Percentiles rank a stretch among this genome's conserved stretches.
Evolutionary conservation across 2,113 vertebrate genomes (phyloP).

Genomic region (Podarcis cretensis): DNA sequence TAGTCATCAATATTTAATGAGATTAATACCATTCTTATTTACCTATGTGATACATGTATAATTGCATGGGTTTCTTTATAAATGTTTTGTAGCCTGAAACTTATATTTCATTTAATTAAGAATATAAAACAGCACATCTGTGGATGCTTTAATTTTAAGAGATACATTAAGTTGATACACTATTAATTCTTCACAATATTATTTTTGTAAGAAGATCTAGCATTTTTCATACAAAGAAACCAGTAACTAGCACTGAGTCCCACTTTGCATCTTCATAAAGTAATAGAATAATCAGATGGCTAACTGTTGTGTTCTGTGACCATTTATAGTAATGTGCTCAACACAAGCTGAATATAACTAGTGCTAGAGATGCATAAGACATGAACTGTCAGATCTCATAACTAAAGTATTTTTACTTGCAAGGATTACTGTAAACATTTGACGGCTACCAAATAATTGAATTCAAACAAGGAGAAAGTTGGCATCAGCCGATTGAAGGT

Average conservation of each 20-base stretch:
- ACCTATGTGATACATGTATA: neutral
- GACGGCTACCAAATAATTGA: slow-evolving; percentile 43
- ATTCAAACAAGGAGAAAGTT: slow-evolving; percentile 58
- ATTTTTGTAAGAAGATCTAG: slow-evolving; percentile 50
- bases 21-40: neutral
- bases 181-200: neutral
- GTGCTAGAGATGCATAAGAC: slow-evolving; percentile 55
- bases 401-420: slow-evolving; percentile 57
- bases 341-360: slow-evolving; percentile 61
- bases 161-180: neutral
- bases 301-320: slow-evolving; percentile 57
- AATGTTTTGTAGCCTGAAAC: neutral
- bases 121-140: neutral
- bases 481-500: slow-evolving; percentile 19
- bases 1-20: neutral
- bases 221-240: neutral
- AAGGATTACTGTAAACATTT: slow-evolving; percentile 58
- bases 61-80: neutral
- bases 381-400: slow-evolving; percentile 54
- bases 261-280: slow-evolving; percentile 45
- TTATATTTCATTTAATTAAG: neutral
- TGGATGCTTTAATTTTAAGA: neutral
- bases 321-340: slow-evolving; percentile 62
- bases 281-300: slow-evolving; percentile 49
- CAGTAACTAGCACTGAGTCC: slow-evolving; percentile 8